Percentiles rank a stretch among this genome's conserved stretches.
Evolutionary conservation across 2,113 vertebrate genomes (phyloP).

Genomic region (Diadophis punctatus): DNA sequence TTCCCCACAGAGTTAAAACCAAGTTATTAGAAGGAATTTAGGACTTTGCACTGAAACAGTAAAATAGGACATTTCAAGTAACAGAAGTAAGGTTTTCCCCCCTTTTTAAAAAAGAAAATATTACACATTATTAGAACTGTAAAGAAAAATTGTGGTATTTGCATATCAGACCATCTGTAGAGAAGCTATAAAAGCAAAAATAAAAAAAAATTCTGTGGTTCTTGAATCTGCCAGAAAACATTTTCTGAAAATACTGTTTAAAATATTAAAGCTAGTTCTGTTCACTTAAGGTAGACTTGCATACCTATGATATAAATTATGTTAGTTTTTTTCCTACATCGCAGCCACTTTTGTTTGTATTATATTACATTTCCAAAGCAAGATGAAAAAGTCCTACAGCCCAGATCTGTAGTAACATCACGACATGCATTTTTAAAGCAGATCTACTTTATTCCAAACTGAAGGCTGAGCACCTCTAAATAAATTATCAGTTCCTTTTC

Average conservation of each 20-base stretch:
- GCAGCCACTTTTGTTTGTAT: not conserved
- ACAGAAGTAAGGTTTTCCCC: not conserved
- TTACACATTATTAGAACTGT: constrained; percentile 7
- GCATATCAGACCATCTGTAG: constrained; percentile 7
- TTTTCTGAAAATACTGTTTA: constrained; percentile 25
- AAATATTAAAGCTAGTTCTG: constrained; percentile 2
- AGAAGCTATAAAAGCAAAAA: constrained; percentile 28
- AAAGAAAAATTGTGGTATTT: constrained; percentile 25
- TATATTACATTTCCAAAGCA: not conserved
- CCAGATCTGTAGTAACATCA: not conserved
- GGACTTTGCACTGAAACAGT: not conserved
- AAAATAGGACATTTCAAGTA: constrained; percentile 18
- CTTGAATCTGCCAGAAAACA: not conserved
- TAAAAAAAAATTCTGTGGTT: constrained; percentile 1
- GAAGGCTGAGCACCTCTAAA: not conserved
- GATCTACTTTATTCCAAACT: too few relatives aligned
- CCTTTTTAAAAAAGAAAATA: not conserved
- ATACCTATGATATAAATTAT: not conserved
- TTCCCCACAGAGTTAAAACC: not conserved
- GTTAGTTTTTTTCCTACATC: not conserved
- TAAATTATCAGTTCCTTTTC: not conserved
- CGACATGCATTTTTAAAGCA: not conserved
- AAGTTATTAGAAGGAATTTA: not conserved
- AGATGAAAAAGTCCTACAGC: not conserved
- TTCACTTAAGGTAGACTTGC: constrained; percentile 6